phyloP scores from a whole-genome alignment of 2,797 vertebrate species.

The Sebastes trivittatus region DNA sequence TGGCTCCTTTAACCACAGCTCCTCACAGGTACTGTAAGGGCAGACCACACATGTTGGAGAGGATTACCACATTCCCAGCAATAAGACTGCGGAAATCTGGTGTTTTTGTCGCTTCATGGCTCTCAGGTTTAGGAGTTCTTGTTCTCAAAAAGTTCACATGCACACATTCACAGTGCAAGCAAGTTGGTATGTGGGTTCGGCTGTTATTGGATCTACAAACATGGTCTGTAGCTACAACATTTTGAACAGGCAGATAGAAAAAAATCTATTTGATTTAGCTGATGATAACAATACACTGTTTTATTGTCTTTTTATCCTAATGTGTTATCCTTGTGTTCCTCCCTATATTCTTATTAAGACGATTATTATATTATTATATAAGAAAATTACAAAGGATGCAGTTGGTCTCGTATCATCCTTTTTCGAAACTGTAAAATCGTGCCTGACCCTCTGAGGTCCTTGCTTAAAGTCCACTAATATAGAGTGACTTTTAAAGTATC shows the following conservation, averaged over 20 bases:
- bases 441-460: not conserved
- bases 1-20: not conserved
- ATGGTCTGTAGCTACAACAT: not conserved
- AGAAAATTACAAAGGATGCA: not conserved
- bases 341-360: not conserved
- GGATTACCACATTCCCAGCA: conserved; percentile 31
- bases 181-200: not conserved
- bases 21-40: conserved; percentile 9
- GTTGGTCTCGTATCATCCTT: not conserved
- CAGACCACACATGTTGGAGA: conserved; percentile 58
- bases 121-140: not conserved
- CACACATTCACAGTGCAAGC: not conserved
- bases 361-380: not conserved
- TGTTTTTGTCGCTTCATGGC: conserved; percentile 26
- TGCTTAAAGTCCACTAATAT: not conserved
- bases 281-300: not conserved
- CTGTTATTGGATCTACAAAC: not conserved
- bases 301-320: not conserved
- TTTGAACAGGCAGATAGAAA: not conserved
- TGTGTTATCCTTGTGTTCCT: not conserved
- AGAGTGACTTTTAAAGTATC: not conserved
- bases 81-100: conserved; percentile 13
- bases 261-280: not conserved
- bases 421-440: not conserved
- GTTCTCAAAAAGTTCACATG: not conserved